Evolutionary conservation across 2,888 invertebrate species (phyloP).

Genomic region (Erpobdella octoculata): DNA sequence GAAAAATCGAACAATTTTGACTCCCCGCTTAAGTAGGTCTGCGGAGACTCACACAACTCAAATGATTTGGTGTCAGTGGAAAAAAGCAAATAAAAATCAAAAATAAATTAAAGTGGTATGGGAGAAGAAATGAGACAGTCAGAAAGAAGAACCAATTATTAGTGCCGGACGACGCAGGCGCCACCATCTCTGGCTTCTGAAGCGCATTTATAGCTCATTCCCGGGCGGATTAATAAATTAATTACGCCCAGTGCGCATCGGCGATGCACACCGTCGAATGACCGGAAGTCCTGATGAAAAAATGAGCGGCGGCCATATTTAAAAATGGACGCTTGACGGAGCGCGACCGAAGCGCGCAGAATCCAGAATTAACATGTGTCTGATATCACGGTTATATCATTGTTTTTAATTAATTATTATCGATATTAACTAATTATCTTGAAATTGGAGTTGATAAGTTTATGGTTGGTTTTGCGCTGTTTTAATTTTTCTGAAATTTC

Average conservation of each 20-base stretch:
- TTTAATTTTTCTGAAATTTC: too few species aligned
- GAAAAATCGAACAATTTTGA: neutral
- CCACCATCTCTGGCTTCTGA: neutral
- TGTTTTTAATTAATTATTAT: too few species aligned
- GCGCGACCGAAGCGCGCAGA: neutral
- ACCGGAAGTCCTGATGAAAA: slow-evolving; percentile 4
- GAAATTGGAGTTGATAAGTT: too few species aligned
- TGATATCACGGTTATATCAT: too few species aligned
- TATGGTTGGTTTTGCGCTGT: too few species aligned
- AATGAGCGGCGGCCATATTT: neutral
- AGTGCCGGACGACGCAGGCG: neutral
- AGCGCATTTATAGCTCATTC: neutral
- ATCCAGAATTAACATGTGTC: too few species aligned
- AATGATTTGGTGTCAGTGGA: neutral
- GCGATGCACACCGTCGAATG: neutral
- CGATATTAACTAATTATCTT: too few species aligned
- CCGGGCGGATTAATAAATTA: neutral
- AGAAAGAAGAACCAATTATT: neutral
- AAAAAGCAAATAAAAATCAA: neutral
- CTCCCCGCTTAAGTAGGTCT: neutral
- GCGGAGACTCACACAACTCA: neutral
- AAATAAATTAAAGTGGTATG: neutral
- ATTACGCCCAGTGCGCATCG: neutral
- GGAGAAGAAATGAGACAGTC: neutral
- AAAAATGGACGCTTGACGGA: neutral